Percentiles rank a stretch among this genome's conserved stretches.
Evolutionary conservation across 2,113 vertebrate species (phyloP).

Genomic region (Pedionomus torquatus): DNA sequence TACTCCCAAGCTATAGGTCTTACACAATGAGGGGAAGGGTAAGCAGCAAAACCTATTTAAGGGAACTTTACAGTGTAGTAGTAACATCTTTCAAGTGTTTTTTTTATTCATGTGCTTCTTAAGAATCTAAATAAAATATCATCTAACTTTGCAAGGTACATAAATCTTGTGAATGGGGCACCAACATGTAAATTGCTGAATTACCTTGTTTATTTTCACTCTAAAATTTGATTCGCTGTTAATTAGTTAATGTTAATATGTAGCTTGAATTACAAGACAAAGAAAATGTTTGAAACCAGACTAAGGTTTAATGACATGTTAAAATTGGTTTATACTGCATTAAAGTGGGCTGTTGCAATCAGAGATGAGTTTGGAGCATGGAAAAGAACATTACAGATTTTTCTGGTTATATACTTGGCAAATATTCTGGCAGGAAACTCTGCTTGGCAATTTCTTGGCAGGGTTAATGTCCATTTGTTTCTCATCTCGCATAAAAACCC

Average conservation of each 20-base stretch:
- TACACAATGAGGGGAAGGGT: background rate
- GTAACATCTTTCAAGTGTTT: background rate
- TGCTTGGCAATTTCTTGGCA: background rate
- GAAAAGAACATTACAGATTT: background rate
- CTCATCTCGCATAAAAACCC: background rate
- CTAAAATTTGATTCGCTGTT: background rate
- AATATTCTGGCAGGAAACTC: background rate
- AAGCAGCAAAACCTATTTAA: background rate
- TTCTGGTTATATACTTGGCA: background rate
- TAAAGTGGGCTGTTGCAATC: background rate
- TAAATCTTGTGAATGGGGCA: background rate
- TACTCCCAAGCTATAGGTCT: background rate
- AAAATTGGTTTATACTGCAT: background rate
- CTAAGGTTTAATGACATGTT: too few species aligned
- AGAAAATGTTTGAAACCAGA: too few species aligned
- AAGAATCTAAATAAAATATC: background rate
- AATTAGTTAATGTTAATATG: background rate
- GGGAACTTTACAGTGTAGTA: background rate
- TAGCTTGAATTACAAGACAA: background rate
- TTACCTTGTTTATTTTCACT: background rate
- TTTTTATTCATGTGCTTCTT: background rate
- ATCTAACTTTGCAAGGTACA: fast-evolving
- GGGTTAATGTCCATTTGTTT: background rate
- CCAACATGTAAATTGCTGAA: background rate
- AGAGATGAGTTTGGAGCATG: background rate